phyloP scores from a whole-genome alignment of 1,140 invertebrate genomes.

The Scaptomyza montana region DNA sequence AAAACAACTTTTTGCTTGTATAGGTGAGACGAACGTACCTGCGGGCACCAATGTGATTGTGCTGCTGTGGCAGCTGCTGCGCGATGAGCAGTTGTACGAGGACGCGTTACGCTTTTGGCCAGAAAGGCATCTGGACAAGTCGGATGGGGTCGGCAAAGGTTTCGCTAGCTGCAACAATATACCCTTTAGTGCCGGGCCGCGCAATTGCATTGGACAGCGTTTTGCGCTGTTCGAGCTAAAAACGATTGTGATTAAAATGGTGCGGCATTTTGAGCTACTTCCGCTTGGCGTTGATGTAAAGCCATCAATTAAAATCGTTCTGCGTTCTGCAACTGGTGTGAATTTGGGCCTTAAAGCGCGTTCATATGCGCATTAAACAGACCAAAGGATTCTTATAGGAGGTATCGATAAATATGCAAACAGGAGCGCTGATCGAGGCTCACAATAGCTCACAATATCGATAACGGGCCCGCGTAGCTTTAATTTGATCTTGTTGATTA shows the following conservation, averaged over 20 bases:
- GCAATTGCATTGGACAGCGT: constrained; percentile 89
- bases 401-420: background rate
- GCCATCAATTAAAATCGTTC: constrained; percentile 68
- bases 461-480: no score
- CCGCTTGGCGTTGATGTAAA: constrained; percentile 55
- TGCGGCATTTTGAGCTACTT: constrained; percentile 71
- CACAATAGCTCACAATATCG: no score
- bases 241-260: constrained; percentile 73
- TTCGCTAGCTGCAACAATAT: constrained; percentile 82
- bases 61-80: constrained; percentile 80
- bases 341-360: constrained; percentile 56
- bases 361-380: constrained; percentile 6
- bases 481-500: no score
- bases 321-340: constrained; percentile 64
- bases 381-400: background rate
- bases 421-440: no score
- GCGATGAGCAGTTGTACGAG: constrained; percentile 50
- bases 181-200: constrained; percentile 89
- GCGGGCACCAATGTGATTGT: constrained; percentile 80
- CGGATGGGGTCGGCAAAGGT: background rate
- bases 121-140: constrained; percentile 82
- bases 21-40: constrained; percentile 64
- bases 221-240: constrained; percentile 83
- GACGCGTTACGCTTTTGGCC: constrained; percentile 85
- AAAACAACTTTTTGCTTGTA: background rate